Base-by-base conservation (phyloP, 1,140 invertebrate species). In the Scaptomyza montana region DNA sequence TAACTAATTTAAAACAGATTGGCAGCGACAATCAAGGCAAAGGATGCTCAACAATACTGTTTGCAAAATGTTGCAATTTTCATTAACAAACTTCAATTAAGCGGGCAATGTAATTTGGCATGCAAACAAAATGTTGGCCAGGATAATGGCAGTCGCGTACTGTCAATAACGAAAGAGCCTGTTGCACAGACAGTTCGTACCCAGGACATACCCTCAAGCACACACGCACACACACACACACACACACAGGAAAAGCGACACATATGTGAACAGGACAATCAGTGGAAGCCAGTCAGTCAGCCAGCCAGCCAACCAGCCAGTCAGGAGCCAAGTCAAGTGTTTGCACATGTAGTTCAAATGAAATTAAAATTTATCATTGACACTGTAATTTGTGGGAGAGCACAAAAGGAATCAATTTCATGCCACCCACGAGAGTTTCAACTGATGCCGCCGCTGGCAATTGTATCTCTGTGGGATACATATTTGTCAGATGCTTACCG, bases 391-490 rank as follows among this genome's bases (percentile, higher is more conserved):
- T 90, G 87, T 70, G 78, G 60, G 75, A 68, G 61, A 57, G 66
- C 77, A 90, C 82, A 90, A 90, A 90, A 76, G 81, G 87, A 90
- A 84, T 90, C 87, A 90, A 90, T 90, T 90, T 80, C 80, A 65
- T 65, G 62, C 61, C 77, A 77, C 77, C 70, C 74, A 77, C 68
- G 49, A 33, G 30, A 60, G 65, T 50, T 59, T 36, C 39, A 45
- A 28, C 67, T 80, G 66, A 41, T 25, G 21, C 43, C 41, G 49
- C 55, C 47, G 19, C 41, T 66, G 50, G 51, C 67, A 65, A 61
- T 70, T 77, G 71, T 68, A 77, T 77, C 66, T 56, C 30, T 33
- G 47, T 21, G 49, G 57, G 57, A 74, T 74, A 79, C 66, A 89
- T 89, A 77, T 89, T 84, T 89, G 84, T 89, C 72, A 64, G 75